phyloP scores from a whole-genome alignment of 2,797 vertebrate species.

The Anguilla marmorata region DNA sequence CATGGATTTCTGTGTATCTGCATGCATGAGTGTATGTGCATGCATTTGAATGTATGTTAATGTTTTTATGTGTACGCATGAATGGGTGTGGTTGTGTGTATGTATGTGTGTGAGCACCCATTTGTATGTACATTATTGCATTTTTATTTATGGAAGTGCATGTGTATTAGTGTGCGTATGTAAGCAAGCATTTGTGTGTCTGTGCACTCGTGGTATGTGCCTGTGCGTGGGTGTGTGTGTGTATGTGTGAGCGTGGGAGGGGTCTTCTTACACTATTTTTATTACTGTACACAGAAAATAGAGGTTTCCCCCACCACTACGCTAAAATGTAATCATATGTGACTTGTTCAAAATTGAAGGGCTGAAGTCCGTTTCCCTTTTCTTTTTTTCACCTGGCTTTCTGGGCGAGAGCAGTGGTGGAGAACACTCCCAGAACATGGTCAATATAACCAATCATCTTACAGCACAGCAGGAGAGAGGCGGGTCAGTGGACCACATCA shows the following conservation, averaged over 20 bases:
- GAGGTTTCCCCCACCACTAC: neutral
- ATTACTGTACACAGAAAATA: constrained; percentile 15
- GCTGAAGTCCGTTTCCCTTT: neutral
- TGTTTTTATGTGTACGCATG: no score
- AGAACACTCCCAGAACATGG: neutral
- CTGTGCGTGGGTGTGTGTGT: neutral
- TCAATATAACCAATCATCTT: constrained; percentile 21
- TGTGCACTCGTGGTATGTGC: neutral
- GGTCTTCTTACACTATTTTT: neutral
- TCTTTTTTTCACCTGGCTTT: neutral
- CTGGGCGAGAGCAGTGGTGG: neutral
- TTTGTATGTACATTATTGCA: no score
- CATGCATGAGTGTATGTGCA: neutral
- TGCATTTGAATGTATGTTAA: neutral
- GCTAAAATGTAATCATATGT: constrained; percentile 23
- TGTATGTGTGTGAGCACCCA: no score
- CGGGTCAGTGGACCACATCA: constrained; percentile 16
- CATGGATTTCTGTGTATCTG: neutral
- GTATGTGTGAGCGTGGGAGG: neutral
- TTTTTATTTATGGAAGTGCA: no score
- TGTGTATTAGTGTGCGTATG: neutral
- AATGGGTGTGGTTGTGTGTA: neutral
- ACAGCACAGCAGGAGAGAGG: neutral
- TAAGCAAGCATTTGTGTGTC: neutral
- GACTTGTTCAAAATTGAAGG: neutral